A percentile compares a stretch with the other conserved stretches of the same genome.
phyloP scores from a whole-genome alignment of 2,797 vertebrate genomes.

The Scolopax bukidnonensis region DNA sequence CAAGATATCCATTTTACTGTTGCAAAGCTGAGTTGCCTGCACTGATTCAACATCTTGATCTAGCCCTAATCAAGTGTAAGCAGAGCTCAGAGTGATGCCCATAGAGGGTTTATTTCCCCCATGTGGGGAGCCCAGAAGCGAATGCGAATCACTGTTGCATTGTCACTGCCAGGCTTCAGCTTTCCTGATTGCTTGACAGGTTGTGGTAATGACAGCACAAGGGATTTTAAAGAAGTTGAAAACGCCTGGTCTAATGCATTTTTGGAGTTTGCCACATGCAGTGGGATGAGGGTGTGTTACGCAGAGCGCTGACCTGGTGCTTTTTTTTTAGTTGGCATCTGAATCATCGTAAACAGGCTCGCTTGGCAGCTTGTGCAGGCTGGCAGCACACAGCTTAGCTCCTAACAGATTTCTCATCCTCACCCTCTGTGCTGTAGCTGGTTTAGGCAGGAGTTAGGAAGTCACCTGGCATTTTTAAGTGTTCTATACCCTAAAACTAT shows the following conservation, averaged over 20 bases:
- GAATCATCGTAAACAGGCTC: not conserved
- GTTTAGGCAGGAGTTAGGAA: not conserved
- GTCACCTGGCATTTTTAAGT: not conserved
- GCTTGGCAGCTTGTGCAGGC: not conserved
- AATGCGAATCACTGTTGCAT: rapidly evolving
- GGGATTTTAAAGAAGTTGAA: not conserved
- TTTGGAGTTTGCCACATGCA: not conserved
- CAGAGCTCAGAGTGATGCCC: not conserved
- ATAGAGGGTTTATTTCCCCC: not conserved
- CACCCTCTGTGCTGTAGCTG: not conserved
- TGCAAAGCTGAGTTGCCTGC: not conserved
- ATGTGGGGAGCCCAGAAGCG: not conserved
- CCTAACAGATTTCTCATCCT: not conserved
- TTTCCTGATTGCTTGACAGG: not conserved
- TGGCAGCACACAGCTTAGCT: not conserved
- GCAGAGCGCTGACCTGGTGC: not conserved
- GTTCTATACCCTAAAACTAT: not conserved
- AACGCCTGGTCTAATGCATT: no score
- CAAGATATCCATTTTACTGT: not conserved
- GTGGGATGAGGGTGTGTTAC: not conserved
- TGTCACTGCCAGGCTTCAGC: not conserved
- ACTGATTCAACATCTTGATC: not conserved
- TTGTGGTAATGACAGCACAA: not conserved
- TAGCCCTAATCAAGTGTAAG: rapidly evolving
- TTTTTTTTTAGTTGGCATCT: not conserved